Evolutionary conservation across 2,113 vertebrate species (phyloP), one percentile per base, ranked within the genome.

Genomic region (Cyanoramphus novaezelandiae): DNA sequence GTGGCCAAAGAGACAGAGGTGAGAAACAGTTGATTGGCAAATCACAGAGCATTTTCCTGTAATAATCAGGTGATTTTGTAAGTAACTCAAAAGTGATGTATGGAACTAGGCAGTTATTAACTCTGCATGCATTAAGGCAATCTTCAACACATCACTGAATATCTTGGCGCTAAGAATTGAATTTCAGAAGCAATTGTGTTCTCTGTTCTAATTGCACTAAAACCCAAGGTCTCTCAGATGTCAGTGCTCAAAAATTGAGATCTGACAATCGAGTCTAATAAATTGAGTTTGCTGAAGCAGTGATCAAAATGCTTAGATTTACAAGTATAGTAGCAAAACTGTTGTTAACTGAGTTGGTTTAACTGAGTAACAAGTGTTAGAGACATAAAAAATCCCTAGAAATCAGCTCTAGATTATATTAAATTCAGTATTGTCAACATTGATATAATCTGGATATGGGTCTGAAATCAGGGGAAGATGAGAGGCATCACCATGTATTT

Each of bases 31-130:
- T 71, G 46, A 94, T 7, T 29, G 41, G 59, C 35, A 92, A 95
- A 93, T 65, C 88, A 89, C 29, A 49, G 9, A 90, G 63, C 31
- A 23, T 80, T 95, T 93, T 74, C 62, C 70, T 84, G 67, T 65
- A 92, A 90, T 86, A 82, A 94, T 59, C 55, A 39, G 53, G 74
- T 71, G 62, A 76, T 87, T 95, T 63, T 86, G 35, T 79, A 67
- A 86, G 74, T 39, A 82, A 77, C n/a, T 83, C 59, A 52, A 33
- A 70, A 84, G 68, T 63, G 44, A 69, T 39, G 17, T 24, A 78
- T 74, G 47, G 37, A 80, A 81, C 59, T 57, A 53, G 88, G 55
- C 55, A 59, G 43, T 81, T 92, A 86, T 88, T 90, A 95, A 94
- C 76, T 90, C 86, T 68, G 17, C 47, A 65, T 28, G 33, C 76